phyloP scores from a whole-genome alignment of 2,888 invertebrate genomes.

The Psylliodes chrysocephalus region DNA sequence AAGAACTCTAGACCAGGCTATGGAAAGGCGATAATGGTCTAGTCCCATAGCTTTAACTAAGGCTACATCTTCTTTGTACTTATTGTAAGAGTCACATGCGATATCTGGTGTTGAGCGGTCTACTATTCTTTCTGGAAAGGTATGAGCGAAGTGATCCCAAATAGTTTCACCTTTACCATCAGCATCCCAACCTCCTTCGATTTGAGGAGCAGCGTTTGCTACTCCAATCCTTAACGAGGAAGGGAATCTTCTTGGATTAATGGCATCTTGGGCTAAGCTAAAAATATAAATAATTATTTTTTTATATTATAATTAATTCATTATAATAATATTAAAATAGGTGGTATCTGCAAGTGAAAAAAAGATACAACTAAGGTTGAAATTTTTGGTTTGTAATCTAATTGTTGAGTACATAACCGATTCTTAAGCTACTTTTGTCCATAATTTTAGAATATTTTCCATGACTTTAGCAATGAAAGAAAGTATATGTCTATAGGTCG shows the following conservation, averaged over 20 bases:
- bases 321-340: too few relatives aligned
- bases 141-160: slow-evolving; percentile 39
- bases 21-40: slow-evolving; percentile 62
- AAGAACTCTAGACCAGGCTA: slow-evolving; percentile 60
- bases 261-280: slow-evolving; percentile 22
- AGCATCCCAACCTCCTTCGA: slow-evolving; percentile 52
- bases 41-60: slow-evolving; percentile 69
- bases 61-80: slow-evolving; percentile 70
- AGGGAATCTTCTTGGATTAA: slow-evolving; percentile 40
- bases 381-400: too few relatives aligned
- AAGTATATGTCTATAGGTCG: too few relatives aligned
- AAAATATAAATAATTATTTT: too few relatives aligned
- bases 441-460: too few relatives aligned
- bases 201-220: slow-evolving; percentile 55
- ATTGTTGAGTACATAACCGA: too few relatives aligned
- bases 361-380: too few relatives aligned
- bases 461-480: too few relatives aligned
- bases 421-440: too few relatives aligned
- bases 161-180: slow-evolving; percentile 52
- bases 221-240: slow-evolving; percentile 47
- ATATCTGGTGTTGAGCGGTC: slow-evolving; percentile 68
- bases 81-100: slow-evolving; percentile 75
- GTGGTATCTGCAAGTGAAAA: too few relatives aligned
- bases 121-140: slow-evolving; percentile 26
- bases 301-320: too few relatives aligned